Evolutionary conservation across 1,140 invertebrate species (phyloP).

Genomic region (Sipha flava): DNA sequence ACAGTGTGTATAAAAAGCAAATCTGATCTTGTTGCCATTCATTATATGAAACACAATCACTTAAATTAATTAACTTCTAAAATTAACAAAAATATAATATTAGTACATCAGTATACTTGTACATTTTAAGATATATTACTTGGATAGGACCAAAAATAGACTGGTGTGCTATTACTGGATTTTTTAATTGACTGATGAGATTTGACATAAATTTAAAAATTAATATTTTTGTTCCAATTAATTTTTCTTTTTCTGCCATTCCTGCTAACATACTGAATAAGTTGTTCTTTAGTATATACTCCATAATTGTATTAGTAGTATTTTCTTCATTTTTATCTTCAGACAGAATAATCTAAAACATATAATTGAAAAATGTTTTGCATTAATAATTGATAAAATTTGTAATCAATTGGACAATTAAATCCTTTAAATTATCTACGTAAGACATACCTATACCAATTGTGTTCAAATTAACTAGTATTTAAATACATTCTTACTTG

Average conservation of each 20-base stretch:
- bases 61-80: conserved; percentile 13
- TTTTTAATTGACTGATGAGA: conserved; percentile 4
- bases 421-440: no score
- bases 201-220: conserved; percentile 5
- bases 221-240: background rate
- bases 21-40: background rate
- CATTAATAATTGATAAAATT: no score
- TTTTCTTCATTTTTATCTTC: conserved; percentile 8
- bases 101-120: background rate
- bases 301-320: background rate
- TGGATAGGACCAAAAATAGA: background rate
- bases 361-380: background rate
- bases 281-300: background rate
- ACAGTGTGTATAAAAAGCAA: background rate
- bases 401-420: no score
- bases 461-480: no score
- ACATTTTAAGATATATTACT: background rate
- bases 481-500: background rate
- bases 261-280: background rate
- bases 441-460: no score
- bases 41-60: background rate
- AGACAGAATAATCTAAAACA: background rate
- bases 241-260: conserved; percentile 27
- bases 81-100: background rate
- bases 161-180: background rate